phyloP scores from a whole-genome alignment of 2,888 invertebrate genomes.

The Diarsia brunnea region DNA sequence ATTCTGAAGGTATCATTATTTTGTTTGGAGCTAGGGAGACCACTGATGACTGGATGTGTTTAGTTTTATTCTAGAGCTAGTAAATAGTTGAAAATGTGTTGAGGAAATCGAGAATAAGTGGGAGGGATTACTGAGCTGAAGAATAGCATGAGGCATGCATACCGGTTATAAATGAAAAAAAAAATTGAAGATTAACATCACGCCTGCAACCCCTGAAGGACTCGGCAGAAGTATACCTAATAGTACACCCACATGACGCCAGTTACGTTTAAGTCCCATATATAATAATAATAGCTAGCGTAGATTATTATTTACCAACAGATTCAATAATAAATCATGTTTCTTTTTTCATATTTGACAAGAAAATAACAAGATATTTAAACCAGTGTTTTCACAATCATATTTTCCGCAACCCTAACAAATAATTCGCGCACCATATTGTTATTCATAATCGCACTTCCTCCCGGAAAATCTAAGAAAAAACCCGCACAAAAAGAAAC shows the following conservation, averaged over 20 bases:
- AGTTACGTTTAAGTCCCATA: too few relatives aligned
- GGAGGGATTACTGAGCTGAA: not conserved
- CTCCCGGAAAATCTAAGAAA: slow-evolving; percentile 25
- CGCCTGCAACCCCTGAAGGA: too few relatives aligned
- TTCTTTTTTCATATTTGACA: not conserved
- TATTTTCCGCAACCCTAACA: not conserved
- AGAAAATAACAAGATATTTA: not conserved
- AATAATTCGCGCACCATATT: slow-evolving; percentile 38
- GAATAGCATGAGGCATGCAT: not conserved
- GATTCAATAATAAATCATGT: not conserved
- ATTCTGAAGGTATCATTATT: slow-evolving; percentile 31
- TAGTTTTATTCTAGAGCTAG: not conserved
- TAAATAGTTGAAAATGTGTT: not conserved
- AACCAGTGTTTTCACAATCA: not conserved
- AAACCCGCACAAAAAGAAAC: slow-evolving; percentile 45
- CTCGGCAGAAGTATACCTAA: too few relatives aligned
- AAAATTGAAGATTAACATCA: too few relatives aligned
- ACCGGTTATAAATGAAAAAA: not conserved
- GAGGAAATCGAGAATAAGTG: not conserved
- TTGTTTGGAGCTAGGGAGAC: not conserved
- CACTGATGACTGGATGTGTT: not conserved
- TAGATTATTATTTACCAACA: not conserved
- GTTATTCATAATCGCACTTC: slow-evolving; percentile 49
- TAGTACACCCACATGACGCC: too few relatives aligned
- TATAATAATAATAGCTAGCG: too few relatives aligned